Evolutionary conservation across 2,797 vertebrate genomes (phyloP), one percentile per base, ranked within the genome.

Genomic region (Halcyon smyrnensis): DNA sequence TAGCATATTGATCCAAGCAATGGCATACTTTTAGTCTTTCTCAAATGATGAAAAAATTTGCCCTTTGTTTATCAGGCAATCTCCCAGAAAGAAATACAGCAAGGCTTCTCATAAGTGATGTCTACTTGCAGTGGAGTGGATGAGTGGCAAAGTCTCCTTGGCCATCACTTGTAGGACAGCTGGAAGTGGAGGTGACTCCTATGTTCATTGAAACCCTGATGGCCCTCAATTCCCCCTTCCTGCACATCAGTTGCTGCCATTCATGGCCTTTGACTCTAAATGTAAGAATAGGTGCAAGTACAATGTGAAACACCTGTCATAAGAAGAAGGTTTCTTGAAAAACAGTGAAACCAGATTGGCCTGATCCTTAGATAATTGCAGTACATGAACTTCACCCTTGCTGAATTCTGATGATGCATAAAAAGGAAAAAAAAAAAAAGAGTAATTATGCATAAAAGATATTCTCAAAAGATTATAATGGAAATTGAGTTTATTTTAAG

Each of bases 401-500:
- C 64, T 71, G 89, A 83, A 88, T 48, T 48, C 69, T 68, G 84
- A 30, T 65, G 45, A 79, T 69, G 48, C 39, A 89, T 60, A 45
- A 80, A 81, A 86, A 64, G 3, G 11, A 57, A 57, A 87, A 83
- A 56, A 62, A 59, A 12, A 28, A 79, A 92, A 75, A 20, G 2
- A 48, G 28, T 87, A 85, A 90, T 81, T 92, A 75, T 75, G 64
- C 80, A 84, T 79, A 71, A 86, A 94, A 90, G 59, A 65, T 69
- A 82, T 69, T 78, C 68, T 32, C 51, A 37, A 90, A 87, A 77
- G 51, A 90, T 89, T 90, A 95, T 94, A 6, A 78, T 82, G 60
- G 90, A 91, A 91, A 89, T 28, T 0, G 43, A 82, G 36, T 88
- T 93, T 95, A 94, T 95, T 95, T 96, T 93, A 85, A 81, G 93